A percentile compares a stretch with the other conserved stretches of the same genome.
phyloP scores from a whole-genome alignment of 2,113 vertebrate genomes.

The Orycteropus afer region DNA sequence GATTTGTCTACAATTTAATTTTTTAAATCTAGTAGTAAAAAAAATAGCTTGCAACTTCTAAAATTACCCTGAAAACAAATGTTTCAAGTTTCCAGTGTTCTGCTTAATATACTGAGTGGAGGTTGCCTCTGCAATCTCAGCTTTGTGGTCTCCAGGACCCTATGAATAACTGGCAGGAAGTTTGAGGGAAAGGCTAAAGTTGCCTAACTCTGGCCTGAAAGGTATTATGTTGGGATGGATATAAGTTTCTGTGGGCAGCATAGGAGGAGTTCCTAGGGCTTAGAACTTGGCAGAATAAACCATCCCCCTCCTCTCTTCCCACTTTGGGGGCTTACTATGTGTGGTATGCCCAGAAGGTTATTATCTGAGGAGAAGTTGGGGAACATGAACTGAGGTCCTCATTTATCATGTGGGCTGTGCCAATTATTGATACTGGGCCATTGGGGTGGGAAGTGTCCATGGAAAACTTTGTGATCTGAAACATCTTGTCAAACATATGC shows the following conservation, averaged over 20 bases:
- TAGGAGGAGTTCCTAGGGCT: not conserved
- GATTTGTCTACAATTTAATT: not conserved
- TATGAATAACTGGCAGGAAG: not conserved
- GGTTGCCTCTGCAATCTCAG: not conserved
- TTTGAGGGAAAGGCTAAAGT: not conserved
- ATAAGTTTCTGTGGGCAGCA: not conserved
- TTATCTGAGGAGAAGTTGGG: not conserved
- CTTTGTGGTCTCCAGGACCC: not conserved
- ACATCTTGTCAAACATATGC: fast-evolving
- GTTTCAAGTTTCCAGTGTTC: not conserved
- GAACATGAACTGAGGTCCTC: fast-evolving
- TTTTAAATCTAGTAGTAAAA: not conserved
- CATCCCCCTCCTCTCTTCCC: not conserved
- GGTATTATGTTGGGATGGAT: too few species aligned
- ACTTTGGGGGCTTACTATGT: not conserved
- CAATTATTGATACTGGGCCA: not conserved
- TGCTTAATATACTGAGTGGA: fast-evolving
- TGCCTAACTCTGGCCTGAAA: not conserved
- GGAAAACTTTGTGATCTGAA: too few species aligned
- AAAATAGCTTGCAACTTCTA: not conserved
- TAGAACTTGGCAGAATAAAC: not conserved
- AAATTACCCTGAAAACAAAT: not conserved
- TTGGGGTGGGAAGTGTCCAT: fast-evolving
- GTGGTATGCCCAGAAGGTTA: not conserved
- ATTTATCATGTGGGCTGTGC: not conserved